Base-by-base conservation (phyloP, 2,888 invertebrate species). In the Tachystola acroxantha region DNA sequence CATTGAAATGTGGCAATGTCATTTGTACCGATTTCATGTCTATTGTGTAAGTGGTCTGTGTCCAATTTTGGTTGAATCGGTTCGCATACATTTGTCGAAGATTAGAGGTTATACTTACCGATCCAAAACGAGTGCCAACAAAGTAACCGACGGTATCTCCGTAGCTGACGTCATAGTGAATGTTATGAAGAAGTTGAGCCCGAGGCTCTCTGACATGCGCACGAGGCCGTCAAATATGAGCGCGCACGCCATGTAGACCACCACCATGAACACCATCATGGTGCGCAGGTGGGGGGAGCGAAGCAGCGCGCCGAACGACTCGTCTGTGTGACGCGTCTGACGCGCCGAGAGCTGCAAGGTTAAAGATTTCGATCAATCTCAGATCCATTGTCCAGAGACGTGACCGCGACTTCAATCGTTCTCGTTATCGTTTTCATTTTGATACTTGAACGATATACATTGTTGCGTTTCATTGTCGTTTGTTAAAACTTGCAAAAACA, bases 171-270 rank as follows among this genome's bases (percentile, higher is more conserved):
- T 76, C 20, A 86, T 43, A 0, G 85, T 80, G 53, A 86, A 86
- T 0, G 84, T 76, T 51, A 86, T 64, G 56, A 84, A 86, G 72
- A 84, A 85, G 57, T 86, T 74, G 7, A 79, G 57, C 0, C 85
- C 85, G 6, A 86, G 64, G 1, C 69, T 76, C 42, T 86, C 84
- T 0, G 84, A 82, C 69, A 86, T 64, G 32, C 85, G 54, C 36
- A 86, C 82, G n/a, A 86, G 71, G 0, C 77, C 84, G 47, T 86
- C 85, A 55, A 84, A 86, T 43, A 82, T 69, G 34, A 84, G 43
- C 3, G 85, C 75, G 32, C 75, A 75, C 3, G 70, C 62, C 76
- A 82, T 79, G 61, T 78, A 84, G 29, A 78, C 74, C 3, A 73
- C 32, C 31, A 79, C 52, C 71, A 85, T 67, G 14, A 66, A 50